Evolutionary conservation across 2,888 invertebrate species (phyloP).

Genomic region (Yponomeuta sedellus): DNA sequence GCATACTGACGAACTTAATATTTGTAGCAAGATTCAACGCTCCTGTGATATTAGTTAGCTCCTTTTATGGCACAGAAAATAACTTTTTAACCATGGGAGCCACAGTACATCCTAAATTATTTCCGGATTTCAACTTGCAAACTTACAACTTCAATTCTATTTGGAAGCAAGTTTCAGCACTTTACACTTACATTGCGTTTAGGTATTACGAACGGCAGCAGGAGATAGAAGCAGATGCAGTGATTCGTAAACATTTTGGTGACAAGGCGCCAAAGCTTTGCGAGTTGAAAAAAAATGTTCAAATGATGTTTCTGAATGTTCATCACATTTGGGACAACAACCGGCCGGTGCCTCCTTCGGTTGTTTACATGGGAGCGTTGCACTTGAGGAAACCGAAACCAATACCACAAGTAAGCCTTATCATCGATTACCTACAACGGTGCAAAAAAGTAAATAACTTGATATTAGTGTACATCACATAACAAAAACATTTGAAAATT

Average conservation of each 20-base stretch:
- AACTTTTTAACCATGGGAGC: constrained; percentile 2
- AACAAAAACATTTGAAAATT: too few species aligned
- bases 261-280: background rate
- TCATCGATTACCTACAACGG: background rate
- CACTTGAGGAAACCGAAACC: constrained; percentile 12
- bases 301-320: constrained; percentile 16
- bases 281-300: constrained; percentile 2
- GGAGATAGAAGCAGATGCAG: background rate
- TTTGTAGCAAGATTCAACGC: constrained; percentile 10
- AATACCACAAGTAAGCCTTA: constrained; percentile 3
- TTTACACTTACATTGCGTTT: background rate
- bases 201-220: background rate
- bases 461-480: background rate
- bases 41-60: constrained; percentile 12
- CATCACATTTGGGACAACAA: constrained; percentile 16
- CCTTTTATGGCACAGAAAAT: constrained; percentile 7
- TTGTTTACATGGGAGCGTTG: constrained; percentile 12
- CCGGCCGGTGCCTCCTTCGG: too few species aligned
- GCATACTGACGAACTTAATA: background rate
- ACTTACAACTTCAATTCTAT: background rate
- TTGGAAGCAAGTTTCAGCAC: constrained; percentile 6
- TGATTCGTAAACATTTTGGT: constrained; percentile 10
- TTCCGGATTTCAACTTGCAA: constrained; percentile 6
- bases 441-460: background rate
- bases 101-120: constrained; percentile 2